phyloP scores from a whole-genome alignment of 2,888 invertebrate genomes.

The Mongoloraphidia duomilia region DNA sequence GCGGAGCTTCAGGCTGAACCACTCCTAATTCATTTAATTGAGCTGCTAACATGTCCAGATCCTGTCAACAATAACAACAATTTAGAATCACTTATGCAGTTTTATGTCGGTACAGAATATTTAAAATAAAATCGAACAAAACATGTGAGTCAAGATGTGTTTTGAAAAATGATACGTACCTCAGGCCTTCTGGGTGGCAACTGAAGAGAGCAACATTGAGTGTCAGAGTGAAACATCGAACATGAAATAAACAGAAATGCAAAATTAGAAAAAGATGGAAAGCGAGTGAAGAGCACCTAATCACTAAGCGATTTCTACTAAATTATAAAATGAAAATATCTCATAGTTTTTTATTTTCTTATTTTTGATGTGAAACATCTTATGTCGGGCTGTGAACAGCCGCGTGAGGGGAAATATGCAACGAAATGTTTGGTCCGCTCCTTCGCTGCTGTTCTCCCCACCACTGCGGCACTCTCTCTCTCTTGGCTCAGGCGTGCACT shows the following conservation, averaged over 20 bases:
- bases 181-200: slow-evolving; percentile 81
- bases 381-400: too few species aligned
- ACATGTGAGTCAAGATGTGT: slow-evolving; percentile 6
- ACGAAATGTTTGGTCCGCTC: too few species aligned
- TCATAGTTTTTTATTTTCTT: too few species aligned
- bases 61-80: slow-evolving; percentile 42
- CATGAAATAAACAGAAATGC: slow-evolving; percentile 43
- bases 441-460: too few species aligned
- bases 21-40: slow-evolving; percentile 89
- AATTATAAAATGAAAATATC: slow-evolving; percentile 24
- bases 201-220: slow-evolving; percentile 30
- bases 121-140: slow-evolving; percentile 8
- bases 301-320: too few species aligned
- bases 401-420: too few species aligned
- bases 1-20: slow-evolving; percentile 55
- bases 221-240: slow-evolving; percentile 34
- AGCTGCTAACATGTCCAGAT: slow-evolving; percentile 90
- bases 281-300: background rate
- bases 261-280: slow-evolving; percentile 28
- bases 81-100: background rate
- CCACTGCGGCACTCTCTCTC: too few species aligned
- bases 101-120: background rate
- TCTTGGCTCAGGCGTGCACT: too few species aligned
- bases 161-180: slow-evolving; percentile 44
- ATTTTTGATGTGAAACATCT: too few species aligned